phyloP scores from a whole-genome alignment of 2,113 vertebrate genomes.

The Onychostruthus taczanowskii region DNA sequence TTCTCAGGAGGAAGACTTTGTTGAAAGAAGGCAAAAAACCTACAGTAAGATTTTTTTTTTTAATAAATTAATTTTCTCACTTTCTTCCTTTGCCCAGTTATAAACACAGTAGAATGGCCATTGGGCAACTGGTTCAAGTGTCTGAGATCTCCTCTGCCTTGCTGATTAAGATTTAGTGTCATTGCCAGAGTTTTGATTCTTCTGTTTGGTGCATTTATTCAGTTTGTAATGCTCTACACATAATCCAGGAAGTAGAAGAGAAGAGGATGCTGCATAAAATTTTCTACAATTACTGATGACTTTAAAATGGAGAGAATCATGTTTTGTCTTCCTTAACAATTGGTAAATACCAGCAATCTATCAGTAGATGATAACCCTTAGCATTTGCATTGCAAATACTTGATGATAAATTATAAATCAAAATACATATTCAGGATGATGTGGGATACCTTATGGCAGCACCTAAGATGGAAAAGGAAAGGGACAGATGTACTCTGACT shows the following conservation, averaged over 20 bases:
- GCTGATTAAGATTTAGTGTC: background rate
- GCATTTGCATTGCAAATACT: background rate
- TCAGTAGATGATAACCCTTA: background rate
- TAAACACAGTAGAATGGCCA: background rate
- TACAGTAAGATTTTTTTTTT: constrained; percentile 79
- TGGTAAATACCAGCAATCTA: background rate
- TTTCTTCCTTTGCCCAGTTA: background rate
- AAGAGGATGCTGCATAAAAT: background rate
- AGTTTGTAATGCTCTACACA: background rate
- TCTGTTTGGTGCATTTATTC: background rate
- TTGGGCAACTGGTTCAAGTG: background rate
- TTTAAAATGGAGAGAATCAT: background rate
- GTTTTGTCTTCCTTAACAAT: background rate
- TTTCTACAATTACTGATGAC: background rate
- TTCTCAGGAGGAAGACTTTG: constrained; percentile 92
- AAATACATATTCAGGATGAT: background rate
- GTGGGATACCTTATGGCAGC: background rate
- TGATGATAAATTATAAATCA: background rate
- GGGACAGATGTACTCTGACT: background rate
- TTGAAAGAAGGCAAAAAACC: constrained; percentile 99
- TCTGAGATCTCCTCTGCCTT: background rate
- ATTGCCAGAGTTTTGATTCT: background rate
- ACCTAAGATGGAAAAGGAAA: background rate
- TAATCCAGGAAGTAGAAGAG: background rate
- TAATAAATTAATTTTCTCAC: background rate